Base-by-base conservation (phyloP, 2,888 invertebrate species). In the Drosophila differens region DNA sequence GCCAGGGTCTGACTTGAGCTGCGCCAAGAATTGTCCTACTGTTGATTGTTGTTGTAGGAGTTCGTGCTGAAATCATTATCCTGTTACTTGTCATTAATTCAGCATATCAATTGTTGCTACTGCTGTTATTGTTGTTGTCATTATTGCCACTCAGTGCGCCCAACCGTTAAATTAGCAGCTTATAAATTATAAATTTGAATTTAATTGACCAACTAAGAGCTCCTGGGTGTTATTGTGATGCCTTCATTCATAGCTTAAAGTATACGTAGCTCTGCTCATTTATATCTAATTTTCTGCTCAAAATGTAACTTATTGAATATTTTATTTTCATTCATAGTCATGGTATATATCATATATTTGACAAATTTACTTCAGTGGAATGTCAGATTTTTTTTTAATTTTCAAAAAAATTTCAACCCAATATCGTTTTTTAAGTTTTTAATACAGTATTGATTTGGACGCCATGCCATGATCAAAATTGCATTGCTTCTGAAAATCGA, bases 21-120 rank as follows among this genome's bases (percentile, higher is more conserved):
- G 22, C 16, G 49, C 52, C 57, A 58, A 54, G 66, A 25, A 52
- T 33, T 70, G 75, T 59, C 49, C 57, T 66, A 35, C 22, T 63
- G 39, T 16, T 16, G 25, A n/a, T 35, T 79, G 68, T 49, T 69
- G 58, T 71, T 68, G 64, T 41, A 62, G 72, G 58, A 74, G 75
- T 89, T 82, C 87, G 89, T 89, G 87, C 85, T 79, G 77, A 91
- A 87, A 87, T 85, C 81, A 82, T 87, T 91, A 87, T 88, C 85
- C 91, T 79, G 88, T 81, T 89, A 87, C 90, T 90, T 90, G 91
- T 85, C 85, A 84, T 82, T 90, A 87, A 85, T 89, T 78, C 71
- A 69, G 66, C 66, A 74, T 88, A 86, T 83, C 81, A 72, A 70
- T 76, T 82, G 59, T 65, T 55, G 60, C 10, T 55, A 28, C 30